phyloP scores from a whole-genome alignment of 2,113 vertebrate genomes.

The Canis aureus region DNA sequence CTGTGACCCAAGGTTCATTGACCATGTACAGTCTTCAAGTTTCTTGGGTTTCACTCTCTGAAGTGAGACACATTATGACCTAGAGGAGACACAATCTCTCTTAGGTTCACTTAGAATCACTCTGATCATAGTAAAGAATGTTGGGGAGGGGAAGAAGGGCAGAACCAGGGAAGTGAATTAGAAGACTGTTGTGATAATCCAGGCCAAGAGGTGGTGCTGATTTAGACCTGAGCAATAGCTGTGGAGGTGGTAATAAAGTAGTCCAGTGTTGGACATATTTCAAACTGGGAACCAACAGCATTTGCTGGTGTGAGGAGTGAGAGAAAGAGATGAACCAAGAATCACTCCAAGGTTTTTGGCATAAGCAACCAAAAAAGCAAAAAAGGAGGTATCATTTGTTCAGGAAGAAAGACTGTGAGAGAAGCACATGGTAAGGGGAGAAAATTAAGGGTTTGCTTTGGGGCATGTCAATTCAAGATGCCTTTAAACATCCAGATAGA shows the following conservation, averaged over 20 bases:
- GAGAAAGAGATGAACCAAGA: not conserved
- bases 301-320: not conserved
- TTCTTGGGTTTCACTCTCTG: not conserved
- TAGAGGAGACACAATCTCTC: not conserved
- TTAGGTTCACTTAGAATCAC: not conserved
- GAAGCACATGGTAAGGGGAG: rapidly evolving
- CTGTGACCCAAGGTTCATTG: not conserved
- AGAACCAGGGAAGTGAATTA: not conserved
- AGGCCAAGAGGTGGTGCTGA: not conserved
- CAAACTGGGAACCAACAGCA: not conserved
- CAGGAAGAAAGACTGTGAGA: not conserved
- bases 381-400: not conserved
- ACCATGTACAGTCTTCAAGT: not conserved
- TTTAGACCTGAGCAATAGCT: not conserved
- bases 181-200: not conserved
- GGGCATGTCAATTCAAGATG: not conserved
- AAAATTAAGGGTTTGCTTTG: not conserved
- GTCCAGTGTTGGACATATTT: not conserved
- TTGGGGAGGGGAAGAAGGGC: not conserved
- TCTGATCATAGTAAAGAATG: not conserved
- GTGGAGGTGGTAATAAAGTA: not conserved
- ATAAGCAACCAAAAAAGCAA: not conserved
- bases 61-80: not conserved
- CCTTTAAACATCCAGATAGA: not conserved
- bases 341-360: not conserved